Conservation (phyloP, 1,140 invertebrate species). For the Hermetia illucens region DNA sequence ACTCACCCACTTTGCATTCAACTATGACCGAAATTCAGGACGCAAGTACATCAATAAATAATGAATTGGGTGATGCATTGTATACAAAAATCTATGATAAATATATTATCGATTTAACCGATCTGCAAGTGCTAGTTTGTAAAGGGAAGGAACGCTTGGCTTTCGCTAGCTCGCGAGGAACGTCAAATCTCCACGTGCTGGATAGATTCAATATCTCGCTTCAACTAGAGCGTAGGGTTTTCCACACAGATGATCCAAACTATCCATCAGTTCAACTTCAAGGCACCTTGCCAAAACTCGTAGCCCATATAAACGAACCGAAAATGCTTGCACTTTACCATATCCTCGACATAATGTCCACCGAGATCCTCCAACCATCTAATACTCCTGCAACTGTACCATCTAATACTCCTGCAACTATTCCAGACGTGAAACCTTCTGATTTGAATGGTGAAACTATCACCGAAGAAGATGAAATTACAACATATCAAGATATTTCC, state of each 20-base stretch:
- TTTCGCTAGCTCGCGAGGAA: slow-evolving; percentile 67
- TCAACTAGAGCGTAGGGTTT: slow-evolving; percentile 63
- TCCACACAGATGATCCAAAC: slow-evolving; percentile 68
- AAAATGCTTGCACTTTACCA: slow-evolving; percentile 54
- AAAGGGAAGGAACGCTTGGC: slow-evolving; percentile 81
- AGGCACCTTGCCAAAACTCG: slow-evolving; percentile 71
- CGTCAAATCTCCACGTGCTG: slow-evolving; percentile 70
- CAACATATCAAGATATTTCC: too few species aligned
- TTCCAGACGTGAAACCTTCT: slow-evolving; percentile 2
- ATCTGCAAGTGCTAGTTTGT: slow-evolving; percentile 78
- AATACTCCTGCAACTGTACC: too few species aligned
- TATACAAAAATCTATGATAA: slow-evolving; percentile 68
- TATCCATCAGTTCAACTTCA: slow-evolving; percentile 71
- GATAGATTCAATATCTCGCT: slow-evolving; percentile 84
- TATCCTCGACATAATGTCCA: slow-evolving; percentile 32
- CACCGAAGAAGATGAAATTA: slow-evolving; percentile 11
- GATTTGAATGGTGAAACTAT: slow-evolving; percentile 11
- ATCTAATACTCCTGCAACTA: slow-evolving; percentile 17
- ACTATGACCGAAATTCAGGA: slow-evolving; percentile 7
- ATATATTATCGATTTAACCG: slow-evolving; percentile 69
- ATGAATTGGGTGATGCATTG: slow-evolving; percentile 46
- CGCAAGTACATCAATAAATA: slow-evolving; percentile 17
- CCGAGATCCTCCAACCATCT: slow-evolving; percentile 30
- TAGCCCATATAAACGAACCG: slow-evolving; percentile 79
- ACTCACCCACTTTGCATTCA: slow-evolving; percentile 22